These are phyloP conservation scores for Sylvia atricapilla DNA, from an alignment of 2,113 vertebrate genomes.

Conservation along the genomic window DNA sequence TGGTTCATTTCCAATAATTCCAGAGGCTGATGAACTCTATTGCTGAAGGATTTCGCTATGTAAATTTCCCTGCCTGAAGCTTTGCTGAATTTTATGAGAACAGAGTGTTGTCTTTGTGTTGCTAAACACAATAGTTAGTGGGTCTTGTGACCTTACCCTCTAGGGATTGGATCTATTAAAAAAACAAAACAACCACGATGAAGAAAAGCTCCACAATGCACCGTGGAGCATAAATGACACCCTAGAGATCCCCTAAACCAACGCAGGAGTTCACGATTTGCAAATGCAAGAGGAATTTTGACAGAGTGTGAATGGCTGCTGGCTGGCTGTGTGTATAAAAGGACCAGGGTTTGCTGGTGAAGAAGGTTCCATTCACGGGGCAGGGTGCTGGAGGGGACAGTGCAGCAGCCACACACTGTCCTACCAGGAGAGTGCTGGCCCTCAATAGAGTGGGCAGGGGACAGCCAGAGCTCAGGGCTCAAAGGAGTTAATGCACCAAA, in stretches of 20 bases:
- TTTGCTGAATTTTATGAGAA: slow-evolving; percentile 62
- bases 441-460: slow-evolving; percentile 4
- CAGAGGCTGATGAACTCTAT: slow-evolving; percentile 53
- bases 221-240: slow-evolving; percentile 60
- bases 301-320: slow-evolving; percentile 50
- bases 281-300: slow-evolving; percentile 53
- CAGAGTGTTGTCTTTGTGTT: slow-evolving; percentile 59
- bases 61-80: slow-evolving; percentile 59
- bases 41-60: slow-evolving; percentile 57
- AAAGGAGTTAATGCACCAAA: slow-evolving; percentile 38
- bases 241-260: slow-evolving; percentile 68
- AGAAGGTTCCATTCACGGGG: slow-evolving; percentile 50
- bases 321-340: slow-evolving; percentile 38
- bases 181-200: slow-evolving; percentile 54
- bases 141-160: slow-evolving; percentile 46
- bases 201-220: slow-evolving; percentile 62
- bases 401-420: slow-evolving; percentile 38
- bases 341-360: neutral
- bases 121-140: slow-evolving; percentile 64
- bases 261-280: slow-evolving; percentile 56
- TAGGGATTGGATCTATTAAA: slow-evolving; percentile 52
- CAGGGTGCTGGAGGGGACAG: slow-evolving; percentile 46
- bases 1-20: slow-evolving; percentile 64
- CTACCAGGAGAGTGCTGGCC: neutral
- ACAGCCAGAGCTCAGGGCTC: neutral